These are phyloP conservation scores for Blastobasis lacticolella DNA, from an alignment of 2,888 invertebrate genomes.

Conservation along the genomic window DNA sequence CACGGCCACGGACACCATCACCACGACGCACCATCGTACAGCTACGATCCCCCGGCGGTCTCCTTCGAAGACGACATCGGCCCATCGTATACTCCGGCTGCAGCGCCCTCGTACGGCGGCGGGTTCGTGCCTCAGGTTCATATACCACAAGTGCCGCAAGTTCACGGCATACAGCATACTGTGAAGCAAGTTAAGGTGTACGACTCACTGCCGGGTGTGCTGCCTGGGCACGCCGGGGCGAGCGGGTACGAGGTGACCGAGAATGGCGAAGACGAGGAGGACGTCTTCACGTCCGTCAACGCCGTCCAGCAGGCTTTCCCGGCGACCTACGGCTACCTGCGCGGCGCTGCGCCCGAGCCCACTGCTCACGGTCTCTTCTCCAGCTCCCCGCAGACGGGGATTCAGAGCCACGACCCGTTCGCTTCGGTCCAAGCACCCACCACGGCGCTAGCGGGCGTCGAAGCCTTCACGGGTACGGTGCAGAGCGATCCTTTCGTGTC, in stretches of 20 bases:
- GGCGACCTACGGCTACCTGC: slow-evolving; percentile 44
- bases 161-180: slow-evolving; percentile 46
- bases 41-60: slow-evolving; percentile 32
- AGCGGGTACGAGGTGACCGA: slow-evolving; percentile 62
- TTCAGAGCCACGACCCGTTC: slow-evolving; percentile 40
- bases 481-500: slow-evolving; percentile 34
- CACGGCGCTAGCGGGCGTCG: slow-evolving; percentile 28
- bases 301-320: slow-evolving; percentile 47
- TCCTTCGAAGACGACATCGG: slow-evolving; percentile 45
- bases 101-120: slow-evolving; percentile 31
- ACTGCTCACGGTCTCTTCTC: slow-evolving; percentile 37
- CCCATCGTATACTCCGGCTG: slow-evolving; percentile 26
- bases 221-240: slow-evolving; percentile 23
- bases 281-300: slow-evolving; percentile 48
- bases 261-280: slow-evolving; percentile 49
- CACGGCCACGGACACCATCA: slow-evolving; percentile 38
- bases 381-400: slow-evolving; percentile 30
- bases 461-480: slow-evolving; percentile 32
- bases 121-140: slow-evolving; percentile 27
- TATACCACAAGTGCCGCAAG: slow-evolving; percentile 31
- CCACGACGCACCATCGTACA: slow-evolving; percentile 35
- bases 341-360: slow-evolving; percentile 34
- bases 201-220: slow-evolving; percentile 47
- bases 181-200: slow-evolving; percentile 62
- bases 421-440: slow-evolving; percentile 34